Base-by-base conservation (phyloP, 2,797 vertebrate genomes). In the Pseudotriccus pelzelni region DNA sequence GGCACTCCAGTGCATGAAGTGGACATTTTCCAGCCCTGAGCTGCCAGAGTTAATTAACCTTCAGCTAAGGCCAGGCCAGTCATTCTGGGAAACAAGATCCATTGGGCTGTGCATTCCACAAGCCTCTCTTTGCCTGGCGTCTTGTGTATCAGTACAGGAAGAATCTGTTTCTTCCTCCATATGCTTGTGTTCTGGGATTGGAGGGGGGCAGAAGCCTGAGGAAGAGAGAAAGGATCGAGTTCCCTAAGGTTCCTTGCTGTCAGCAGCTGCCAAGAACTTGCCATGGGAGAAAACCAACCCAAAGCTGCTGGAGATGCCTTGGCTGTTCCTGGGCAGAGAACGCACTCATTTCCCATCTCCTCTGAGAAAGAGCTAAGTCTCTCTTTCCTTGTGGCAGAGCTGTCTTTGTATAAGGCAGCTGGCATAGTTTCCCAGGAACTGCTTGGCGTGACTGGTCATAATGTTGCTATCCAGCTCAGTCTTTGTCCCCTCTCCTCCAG, bases 41-140 rank as follows among this genome's bases (percentile, higher is more conserved):
- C 96, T 96, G 96, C 93, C 96, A 94, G 83, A 97, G 44, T 95
- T 94, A 95, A 97, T 96, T 97, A 96, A 95, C 93, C 91, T 85
- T 92, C 80, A 68, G 64, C 77, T 97, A 83, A 84, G 90, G 74
- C 94, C 63, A 70, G 90, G 53, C 94, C 77, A 90, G 72, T 89
- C 87, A 90, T 97, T 97, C 95, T 97, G 95, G 91, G 96, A 95
- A 96, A 95, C 78, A 37, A 75, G 84, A 96, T 96, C 93, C 88
- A 96, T 43, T 85, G 90, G 86, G 39, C 46, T 94, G 58, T 78
- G 60, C 96, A 96, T 97, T 94, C 93, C 95, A 90, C 64, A 93
- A 90, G 53, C 39, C 46, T 70, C 77, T 64, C 41, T 79, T 94
- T 95, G 91, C 90, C 66, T 81, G 72, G 56, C 7, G 37, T 80